Evolutionary conservation across 2,888 invertebrate genomes (phyloP).

Genomic region (Drosophila borborema): DNA sequence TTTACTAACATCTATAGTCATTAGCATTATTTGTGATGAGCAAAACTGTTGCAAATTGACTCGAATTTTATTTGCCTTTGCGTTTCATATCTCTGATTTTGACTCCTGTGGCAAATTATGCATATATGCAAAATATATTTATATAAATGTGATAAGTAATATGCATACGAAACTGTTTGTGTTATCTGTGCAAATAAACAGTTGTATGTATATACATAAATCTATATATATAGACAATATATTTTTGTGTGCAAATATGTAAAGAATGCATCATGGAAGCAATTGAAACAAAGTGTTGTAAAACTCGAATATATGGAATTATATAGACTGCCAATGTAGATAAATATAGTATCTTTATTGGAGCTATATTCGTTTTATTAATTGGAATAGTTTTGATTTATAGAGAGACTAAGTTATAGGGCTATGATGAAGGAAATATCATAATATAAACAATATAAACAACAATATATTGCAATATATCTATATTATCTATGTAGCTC

Average conservation of each 20-base stretch:
- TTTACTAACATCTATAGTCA: neutral
- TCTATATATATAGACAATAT: conserved; percentile 1
- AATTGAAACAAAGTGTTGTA: neutral
- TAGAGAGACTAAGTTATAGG: too few species aligned
- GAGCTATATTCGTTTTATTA: too few species aligned
- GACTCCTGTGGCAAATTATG: conserved; percentile 45
- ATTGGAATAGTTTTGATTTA: too few species aligned
- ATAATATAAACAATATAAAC: too few species aligned
- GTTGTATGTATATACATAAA: neutral
- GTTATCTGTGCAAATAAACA: conserved; percentile 19
- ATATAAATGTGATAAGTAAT: neutral
- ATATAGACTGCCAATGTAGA: neutral
- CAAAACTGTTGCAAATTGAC: conserved; percentile 51
- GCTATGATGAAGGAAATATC: too few species aligned
- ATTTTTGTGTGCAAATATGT: neutral
- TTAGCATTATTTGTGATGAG: conserved; percentile 21
- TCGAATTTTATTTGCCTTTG: conserved; percentile 45
- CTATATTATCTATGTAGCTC: too few species aligned
- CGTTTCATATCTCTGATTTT: conserved; percentile 11
- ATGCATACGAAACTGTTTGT: neutral
- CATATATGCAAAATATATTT: conserved; percentile 22
- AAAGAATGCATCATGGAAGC: conserved; percentile 5
- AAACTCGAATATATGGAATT: neutral
- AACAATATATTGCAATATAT: too few species aligned
- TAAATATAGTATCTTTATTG: too few species aligned